Evolutionary conservation across 2,113 vertebrate species (phyloP), one percentile per base, ranked within the genome.

Genomic region (Podarcis muralis): DNA sequence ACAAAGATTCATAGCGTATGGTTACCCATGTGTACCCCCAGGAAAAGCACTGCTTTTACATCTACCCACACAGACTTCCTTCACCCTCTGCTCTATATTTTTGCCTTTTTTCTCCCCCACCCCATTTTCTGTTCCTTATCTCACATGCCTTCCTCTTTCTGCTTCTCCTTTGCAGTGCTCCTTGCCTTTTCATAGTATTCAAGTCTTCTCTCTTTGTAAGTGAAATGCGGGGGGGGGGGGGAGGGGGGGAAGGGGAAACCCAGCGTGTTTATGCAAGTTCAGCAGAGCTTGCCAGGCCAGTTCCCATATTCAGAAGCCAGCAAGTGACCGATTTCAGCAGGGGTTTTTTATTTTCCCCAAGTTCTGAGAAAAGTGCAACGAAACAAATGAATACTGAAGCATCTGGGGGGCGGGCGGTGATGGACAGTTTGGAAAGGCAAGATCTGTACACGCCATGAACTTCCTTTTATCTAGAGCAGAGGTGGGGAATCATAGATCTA

Each of bases 391-490:
- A 30, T 27, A 69, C 22, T 27, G 22, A 53, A 53, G 11, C 48
- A 53, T 53, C 48, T 48, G 43, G 48, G 37, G 40, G n/a, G 27
- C 88, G 85, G 81, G 76, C 84, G 15, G 71, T 76, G 81, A 81
- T 92, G 76, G 88, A 74, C 68, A 92, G 87, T 71, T 84, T 92
- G n/a, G 79, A 81, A 93, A 80, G 90, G 86, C 71, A 94, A 89
- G 3, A 81, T 37, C 43, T 91, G 25, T 16, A 62, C 15, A 15
- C 59, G 20, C 18, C 15, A 20, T 1, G 0, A 20, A 20, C 59
- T 62, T 62, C 3, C 59, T 62, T 15, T 15, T 18, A 15, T 62
- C 59, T 62, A 62, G 59, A 62, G 59, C 59, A 62, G 16, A 62
- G 59, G 59, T 62, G 59, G 3, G 59, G 59, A 62, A 62, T 62